A percentile compares a stretch with the other conserved stretches of the same genome.
Conservation (phyloP, 2,888 invertebrate genomes). For the Cynaeus angustus region DNA sequence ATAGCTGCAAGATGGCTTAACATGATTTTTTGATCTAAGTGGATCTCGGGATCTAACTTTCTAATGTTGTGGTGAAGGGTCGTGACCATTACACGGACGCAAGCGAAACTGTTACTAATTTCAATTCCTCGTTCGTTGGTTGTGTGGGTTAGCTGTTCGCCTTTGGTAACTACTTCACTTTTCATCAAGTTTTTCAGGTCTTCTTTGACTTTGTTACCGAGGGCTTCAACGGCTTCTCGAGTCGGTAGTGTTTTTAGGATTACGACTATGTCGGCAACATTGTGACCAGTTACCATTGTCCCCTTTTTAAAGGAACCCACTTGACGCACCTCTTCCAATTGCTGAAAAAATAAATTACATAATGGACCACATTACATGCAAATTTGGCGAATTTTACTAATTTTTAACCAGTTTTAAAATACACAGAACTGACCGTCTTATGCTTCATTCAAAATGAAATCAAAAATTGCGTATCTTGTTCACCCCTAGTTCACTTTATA, state of each 20-base stretch:
- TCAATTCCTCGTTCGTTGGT: constrained; percentile 90
- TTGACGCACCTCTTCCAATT: constrained; percentile 95
- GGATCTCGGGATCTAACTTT: constrained; percentile 92
- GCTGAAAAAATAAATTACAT: constrained; percentile 72
- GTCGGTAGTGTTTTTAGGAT: constrained; percentile 97
- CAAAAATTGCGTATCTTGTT: too few relatives aligned
- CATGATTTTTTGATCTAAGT: constrained; percentile 83
- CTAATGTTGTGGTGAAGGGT: constrained; percentile 95
- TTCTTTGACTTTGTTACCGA: constrained; percentile 90
- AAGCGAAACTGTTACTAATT: constrained; percentile 87
- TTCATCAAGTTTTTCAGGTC: constrained; percentile 87
- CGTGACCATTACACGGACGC: constrained; percentile 92
- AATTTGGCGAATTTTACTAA: too few relatives aligned
- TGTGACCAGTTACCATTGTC: constrained; percentile 96
- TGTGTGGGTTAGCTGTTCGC: constrained; percentile 74
- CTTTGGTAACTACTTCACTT: constrained; percentile 77
- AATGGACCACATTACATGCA: too few relatives aligned
- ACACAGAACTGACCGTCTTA: too few relatives aligned
- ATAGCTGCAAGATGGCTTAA: constrained; percentile 95
- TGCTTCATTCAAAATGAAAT: too few relatives aligned
- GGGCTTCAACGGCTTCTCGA: constrained; percentile 93
- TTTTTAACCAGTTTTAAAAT: too few relatives aligned
- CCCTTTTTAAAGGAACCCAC: constrained; percentile 99
- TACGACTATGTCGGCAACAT: constrained; percentile 96
- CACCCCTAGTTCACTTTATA: too few relatives aligned